Evolutionary conservation across 2,888 invertebrate species (phyloP), one percentile per base, ranked within the genome.

Genomic region (Nebria salina): DNA sequence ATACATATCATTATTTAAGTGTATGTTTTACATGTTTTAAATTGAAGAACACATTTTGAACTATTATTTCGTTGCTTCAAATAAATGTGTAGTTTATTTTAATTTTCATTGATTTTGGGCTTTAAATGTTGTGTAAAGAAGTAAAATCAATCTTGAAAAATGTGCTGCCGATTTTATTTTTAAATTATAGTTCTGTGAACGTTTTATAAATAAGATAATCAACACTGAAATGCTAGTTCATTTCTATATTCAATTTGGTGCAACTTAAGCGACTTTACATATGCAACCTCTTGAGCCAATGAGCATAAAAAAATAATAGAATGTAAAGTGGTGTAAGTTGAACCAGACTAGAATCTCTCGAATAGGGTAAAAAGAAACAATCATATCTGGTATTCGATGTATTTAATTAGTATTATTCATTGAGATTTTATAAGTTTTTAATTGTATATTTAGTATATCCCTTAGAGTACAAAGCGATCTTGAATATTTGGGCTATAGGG

Each of bases 1-100:
- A 80, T 79, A 79, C 80, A 80, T 80, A 80, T 80, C 80, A 80
- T 80, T 80, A 75, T 79, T 79, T 79, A 75, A 73, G 26, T 68
- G 20, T 11, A 68, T 68, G 20, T 66, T 66, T n/a, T 20, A 20
- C 25, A 66, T n/a, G 6, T 68, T 68, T 68, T 68, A 0, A 68
- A 54, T 54, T 4, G 7, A 54, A 54, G 7, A 15, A 15, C 68
- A 9, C 26, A 68, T 68, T 68, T 68, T 68, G 68, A 68, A 68
- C 26, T 68, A 68, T 15, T 68, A 42, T 26, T 7, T 72, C 13
- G 68, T 68, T 68, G 68, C 68, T 11, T 68, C 20, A 68, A 68
- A 68, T 68, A 68, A 54, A 54, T 54, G 54, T 54, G 42, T 25
- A 8, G 34, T 42, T 72, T 15, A 72, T 41, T 20, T 20, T 42